These are phyloP conservation scores for Drosophila pandora DNA, from an alignment of 1,140 invertebrate species.

Conservation along the genomic window DNA sequence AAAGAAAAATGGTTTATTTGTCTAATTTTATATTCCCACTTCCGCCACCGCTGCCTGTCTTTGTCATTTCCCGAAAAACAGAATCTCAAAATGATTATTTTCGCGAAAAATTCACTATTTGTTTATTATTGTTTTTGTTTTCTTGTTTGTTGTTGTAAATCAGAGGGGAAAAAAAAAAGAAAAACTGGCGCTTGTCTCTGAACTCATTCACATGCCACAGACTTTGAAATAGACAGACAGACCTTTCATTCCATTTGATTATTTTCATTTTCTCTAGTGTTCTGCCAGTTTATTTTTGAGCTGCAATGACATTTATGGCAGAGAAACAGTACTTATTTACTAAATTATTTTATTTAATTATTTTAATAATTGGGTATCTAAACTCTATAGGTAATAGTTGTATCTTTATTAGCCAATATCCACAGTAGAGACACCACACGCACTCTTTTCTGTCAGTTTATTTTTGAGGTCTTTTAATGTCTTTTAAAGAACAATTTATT, in stretches of 20 bases:
- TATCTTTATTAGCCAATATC: no score
- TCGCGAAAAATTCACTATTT: conserved; percentile 42
- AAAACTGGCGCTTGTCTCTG: conserved; percentile 43
- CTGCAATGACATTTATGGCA: conserved; percentile 47
- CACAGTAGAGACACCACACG: no score
- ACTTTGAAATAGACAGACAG: conserved; percentile 22
- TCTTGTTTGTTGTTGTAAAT: conserved; percentile 18
- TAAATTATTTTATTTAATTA: no score
- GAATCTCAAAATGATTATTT: conserved; percentile 41
- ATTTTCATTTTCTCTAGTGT: conserved; percentile 16
- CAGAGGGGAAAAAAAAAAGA: conserved; percentile 33
- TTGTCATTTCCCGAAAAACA: conserved; percentile 35
- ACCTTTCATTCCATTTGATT: conserved; percentile 33
- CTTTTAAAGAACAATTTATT: no score
- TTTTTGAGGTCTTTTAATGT: no score
- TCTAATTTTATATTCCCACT: conserved; percentile 39
- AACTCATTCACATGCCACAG: conserved; percentile 38
- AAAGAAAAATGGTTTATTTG: conserved; percentile 34
- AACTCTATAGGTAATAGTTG: no score
- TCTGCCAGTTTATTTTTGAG: conserved; percentile 31
- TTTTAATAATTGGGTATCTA: no score
- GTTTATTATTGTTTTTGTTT: conserved; percentile 29
- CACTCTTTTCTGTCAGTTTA: not conserved
- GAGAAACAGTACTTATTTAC: no score
- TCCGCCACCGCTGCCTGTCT: conserved; percentile 42